These are phyloP conservation scores for Ormyrus thymus DNA, from an alignment of 2,888 invertebrate species.

Conservation along the genomic window DNA sequence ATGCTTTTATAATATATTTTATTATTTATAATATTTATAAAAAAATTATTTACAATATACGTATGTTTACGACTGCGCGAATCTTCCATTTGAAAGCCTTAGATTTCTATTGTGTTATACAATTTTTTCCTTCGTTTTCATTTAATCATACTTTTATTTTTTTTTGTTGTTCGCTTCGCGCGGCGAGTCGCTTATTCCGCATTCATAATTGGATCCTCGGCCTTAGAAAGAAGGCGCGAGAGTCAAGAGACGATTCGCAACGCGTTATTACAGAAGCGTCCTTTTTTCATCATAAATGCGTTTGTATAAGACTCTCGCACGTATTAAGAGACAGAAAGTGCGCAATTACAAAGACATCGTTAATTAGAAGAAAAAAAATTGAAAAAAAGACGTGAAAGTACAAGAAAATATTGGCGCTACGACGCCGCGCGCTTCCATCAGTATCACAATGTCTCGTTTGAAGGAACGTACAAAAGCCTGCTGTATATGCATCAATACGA, in stretches of 20 bases:
- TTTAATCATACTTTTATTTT: conserved; percentile 3
- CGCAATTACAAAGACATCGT: conserved; percentile 49
- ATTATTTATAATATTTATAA: conserved; percentile 51
- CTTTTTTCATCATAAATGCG: conserved; percentile 48
- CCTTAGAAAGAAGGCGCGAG: conserved; percentile 10
- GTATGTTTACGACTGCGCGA: conserved; percentile 54
- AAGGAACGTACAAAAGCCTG: conserved; percentile 69
- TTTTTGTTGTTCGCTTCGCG: conserved; percentile 28
- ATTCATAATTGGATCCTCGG: neutral
- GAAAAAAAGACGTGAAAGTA: conserved; percentile 39
- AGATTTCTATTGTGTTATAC: conserved; percentile 52
- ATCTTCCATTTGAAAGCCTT: conserved; percentile 53
- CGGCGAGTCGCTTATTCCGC: conserved; percentile 28
- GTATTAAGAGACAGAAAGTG: conserved; percentile 52
- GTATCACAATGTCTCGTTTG: conserved; percentile 71
- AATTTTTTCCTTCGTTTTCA: conserved; percentile 27
- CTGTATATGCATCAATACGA: conserved; percentile 56
- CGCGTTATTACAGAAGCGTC: conserved; percentile 46
- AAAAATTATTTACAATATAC: conserved; percentile 56
- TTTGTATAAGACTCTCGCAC: conserved; percentile 49
- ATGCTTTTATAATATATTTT: conserved; percentile 4
- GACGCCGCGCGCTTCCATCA: conserved; percentile 62
- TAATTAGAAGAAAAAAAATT: conserved; percentile 21
- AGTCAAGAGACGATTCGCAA: conserved; percentile 57
- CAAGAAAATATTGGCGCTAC: conserved; percentile 52